A percentile compares a stretch with the other conserved stretches of the same genome.
phyloP scores from a whole-genome alignment of 2,888 invertebrate genomes.

The Oithona nana region DNA sequence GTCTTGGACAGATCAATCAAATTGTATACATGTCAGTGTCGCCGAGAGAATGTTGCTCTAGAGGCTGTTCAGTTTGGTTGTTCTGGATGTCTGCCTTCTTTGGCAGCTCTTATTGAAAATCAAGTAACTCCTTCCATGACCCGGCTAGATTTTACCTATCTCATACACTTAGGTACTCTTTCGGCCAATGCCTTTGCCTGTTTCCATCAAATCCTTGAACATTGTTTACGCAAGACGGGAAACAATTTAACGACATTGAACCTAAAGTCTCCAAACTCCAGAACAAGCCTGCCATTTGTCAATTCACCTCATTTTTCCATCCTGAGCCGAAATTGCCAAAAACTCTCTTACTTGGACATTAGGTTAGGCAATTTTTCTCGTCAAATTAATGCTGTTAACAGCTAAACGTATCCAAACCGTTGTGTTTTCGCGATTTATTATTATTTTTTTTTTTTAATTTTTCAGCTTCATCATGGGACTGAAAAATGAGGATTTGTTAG shows the following conservation, averaged over 20 bases:
- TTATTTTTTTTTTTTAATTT: too few relatives aligned
- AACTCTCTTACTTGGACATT: not conserved
- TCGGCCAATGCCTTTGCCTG: not conserved
- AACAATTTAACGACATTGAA: not conserved
- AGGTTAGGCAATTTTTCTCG: too few relatives aligned
- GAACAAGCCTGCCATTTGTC: not conserved
- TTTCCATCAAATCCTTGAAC: not conserved
- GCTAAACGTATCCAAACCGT: too few relatives aligned
- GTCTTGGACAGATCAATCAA: too few relatives aligned
- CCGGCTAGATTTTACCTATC: not conserved
- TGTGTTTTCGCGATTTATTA: too few relatives aligned
- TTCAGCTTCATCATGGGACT: not conserved
- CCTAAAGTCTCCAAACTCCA: not conserved
- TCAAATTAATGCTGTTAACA: too few relatives aligned
- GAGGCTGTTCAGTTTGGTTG: too few relatives aligned
- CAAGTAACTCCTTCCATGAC: not conserved
- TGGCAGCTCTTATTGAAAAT: not conserved
- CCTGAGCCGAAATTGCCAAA: not conserved
- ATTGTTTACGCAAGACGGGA: not conserved
- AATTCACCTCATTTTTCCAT: too few relatives aligned
- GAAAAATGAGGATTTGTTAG: not conserved
- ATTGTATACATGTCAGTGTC: too few relatives aligned
- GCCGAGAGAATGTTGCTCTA: too few relatives aligned
- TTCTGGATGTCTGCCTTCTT: not conserved
- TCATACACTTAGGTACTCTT: not conserved